Conservation (phyloP, 2,888 invertebrate species). For the Anticlea derivata region DNA sequence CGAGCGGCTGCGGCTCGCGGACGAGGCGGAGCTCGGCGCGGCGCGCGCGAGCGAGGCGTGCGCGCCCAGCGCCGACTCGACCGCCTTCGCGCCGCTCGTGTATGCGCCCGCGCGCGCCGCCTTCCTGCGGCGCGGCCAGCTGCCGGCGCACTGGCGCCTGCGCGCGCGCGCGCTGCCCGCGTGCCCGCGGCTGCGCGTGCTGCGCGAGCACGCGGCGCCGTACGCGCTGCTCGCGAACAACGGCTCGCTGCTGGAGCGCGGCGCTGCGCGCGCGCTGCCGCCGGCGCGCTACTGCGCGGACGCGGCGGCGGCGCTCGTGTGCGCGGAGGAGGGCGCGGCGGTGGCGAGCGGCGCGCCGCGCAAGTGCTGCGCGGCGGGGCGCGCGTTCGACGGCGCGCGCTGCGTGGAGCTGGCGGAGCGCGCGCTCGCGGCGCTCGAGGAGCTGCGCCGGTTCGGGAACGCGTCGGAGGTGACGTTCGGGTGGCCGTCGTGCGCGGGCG, state of each 20-base stretch:
- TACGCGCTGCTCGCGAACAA: slow-evolving; percentile 86
- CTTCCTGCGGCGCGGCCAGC: slow-evolving; percentile 62
- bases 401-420: slow-evolving; percentile 64
- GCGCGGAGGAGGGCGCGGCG: slow-evolving; percentile 60
- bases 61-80: slow-evolving; percentile 54
- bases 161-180: slow-evolving; percentile 63
- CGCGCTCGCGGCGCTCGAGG: slow-evolving; percentile 58
- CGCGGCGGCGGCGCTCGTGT: slow-evolving; percentile 85
- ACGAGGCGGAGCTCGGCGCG: slow-evolving; percentile 46
- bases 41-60: slow-evolving; percentile 59
- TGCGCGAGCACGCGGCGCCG: slow-evolving; percentile 66
- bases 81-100: slow-evolving; percentile 83
- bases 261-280: slow-evolving; percentile 65
- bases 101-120: slow-evolving; percentile 77
- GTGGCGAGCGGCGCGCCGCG: slow-evolving; percentile 61
- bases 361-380: slow-evolving; percentile 89
- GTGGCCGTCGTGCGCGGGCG: slow-evolving; percentile 66
- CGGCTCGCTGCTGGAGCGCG: slow-evolving; percentile 85
- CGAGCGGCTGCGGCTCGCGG: slow-evolving; percentile 49
- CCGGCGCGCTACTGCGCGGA: slow-evolving; percentile 88
- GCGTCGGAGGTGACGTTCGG: slow-evolving; percentile 81
- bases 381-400: slow-evolving; percentile 83
- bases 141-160: slow-evolving; percentile 80
- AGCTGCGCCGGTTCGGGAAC: slow-evolving; percentile 53
- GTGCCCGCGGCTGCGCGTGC: slow-evolving; percentile 57